phyloP scores from a whole-genome alignment of 2,888 invertebrate genomes.

The Spilosoma lubricipeda region DNA sequence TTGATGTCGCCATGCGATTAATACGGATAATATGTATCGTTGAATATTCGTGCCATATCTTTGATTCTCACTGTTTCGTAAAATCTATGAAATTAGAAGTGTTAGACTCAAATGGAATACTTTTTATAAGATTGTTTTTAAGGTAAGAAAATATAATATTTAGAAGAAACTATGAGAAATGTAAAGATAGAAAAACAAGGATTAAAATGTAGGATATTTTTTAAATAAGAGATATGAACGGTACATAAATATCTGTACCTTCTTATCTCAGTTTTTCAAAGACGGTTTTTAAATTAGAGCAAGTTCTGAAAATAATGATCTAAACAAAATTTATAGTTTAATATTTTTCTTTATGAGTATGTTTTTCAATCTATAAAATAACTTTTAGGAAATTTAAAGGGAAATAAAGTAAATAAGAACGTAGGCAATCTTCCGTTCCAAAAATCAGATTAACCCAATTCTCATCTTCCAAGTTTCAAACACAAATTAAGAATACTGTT shows the following conservation, averaged over 20 bases:
- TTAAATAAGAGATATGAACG: background rate
- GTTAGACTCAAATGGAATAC: background rate
- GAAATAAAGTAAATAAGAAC: background rate
- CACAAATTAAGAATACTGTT: conserved; percentile 13
- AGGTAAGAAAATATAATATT: background rate
- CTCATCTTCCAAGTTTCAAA: conserved; percentile 23
- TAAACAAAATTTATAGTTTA: background rate
- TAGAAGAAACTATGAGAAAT: background rate
- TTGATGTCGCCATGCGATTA: conserved; percentile 45
- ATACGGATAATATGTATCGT: conserved; percentile 29
- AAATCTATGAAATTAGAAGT: conserved; percentile 8
- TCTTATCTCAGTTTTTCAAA: background rate
- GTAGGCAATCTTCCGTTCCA: conserved; percentile 5
- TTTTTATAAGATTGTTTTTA: background rate
- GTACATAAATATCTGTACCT: too few relatives aligned
- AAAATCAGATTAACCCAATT: conserved; percentile 31
- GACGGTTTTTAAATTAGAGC: background rate
- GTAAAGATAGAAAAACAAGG: too few relatives aligned
- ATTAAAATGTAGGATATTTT: background rate
- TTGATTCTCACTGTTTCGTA: conserved; percentile 2
- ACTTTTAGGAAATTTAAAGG: background rate
- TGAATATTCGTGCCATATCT: conserved; percentile 21
- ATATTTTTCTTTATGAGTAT: background rate
- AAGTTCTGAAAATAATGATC: background rate
- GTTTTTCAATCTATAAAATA: background rate